Evolutionary conservation across 2,113 vertebrate species (phyloP), one percentile per base, ranked within the genome.

Genomic region (Corythaixoides concolor): DNA sequence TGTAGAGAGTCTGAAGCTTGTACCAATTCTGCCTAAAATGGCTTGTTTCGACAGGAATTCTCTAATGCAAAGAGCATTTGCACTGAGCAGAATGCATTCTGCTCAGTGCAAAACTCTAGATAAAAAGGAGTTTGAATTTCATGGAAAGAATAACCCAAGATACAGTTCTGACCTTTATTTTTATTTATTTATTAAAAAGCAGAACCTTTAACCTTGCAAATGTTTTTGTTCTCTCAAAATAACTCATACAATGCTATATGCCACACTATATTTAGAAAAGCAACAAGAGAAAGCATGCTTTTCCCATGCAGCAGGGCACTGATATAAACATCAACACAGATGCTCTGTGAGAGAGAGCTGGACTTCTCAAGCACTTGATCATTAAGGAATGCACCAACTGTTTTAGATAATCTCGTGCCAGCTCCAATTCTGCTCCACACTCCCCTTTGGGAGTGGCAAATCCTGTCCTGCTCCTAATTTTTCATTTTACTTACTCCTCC

Each of bases 381-480:
- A 98, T 99, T 99, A 99, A 99, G 99, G 98, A 99, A 99, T 99
- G 99, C 99, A 98, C 98, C 99, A 99, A 99, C 99, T 99, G 99
- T 98, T 99, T 98, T 96, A 99, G 99, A 99, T 99, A 99, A 99
- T 99, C 98, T 98, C 93, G 98, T 99, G 99, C 99, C 99, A 99
- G 98, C 98, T 99, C 98, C 98, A 98, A 97, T 99, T 99, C 98
- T 98, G 98, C 99, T 98, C 98, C 98, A 98, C 98, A 98, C 98
- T 99, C 98, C 98, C 98, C 98, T 98, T 94, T 97, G 98, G 98
- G 98, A 98, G 98, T 98, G 98, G 98, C 97, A 98, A 98, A 94
- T 97, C 98, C 98, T 98, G 96, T 97, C 93, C 97, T 96, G 92
- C 95, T 97, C 98, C 97, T 97, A 97, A 98, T 98, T 98, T 98